Conservation (phyloP, 2,888 invertebrate species). For the Ischnura elegans region DNA sequence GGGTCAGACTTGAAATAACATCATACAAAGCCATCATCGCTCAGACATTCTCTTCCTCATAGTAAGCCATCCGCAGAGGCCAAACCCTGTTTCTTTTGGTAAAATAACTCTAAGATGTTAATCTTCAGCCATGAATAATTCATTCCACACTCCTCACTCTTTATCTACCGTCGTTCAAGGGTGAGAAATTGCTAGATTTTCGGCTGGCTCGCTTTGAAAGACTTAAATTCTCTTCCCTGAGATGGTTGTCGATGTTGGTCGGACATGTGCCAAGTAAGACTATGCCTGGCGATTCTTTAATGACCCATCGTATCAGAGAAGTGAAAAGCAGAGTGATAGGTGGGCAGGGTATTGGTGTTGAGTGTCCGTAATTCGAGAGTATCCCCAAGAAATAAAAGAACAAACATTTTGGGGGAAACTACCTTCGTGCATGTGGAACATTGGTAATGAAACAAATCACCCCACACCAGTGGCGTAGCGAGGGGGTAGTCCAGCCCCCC, state of each 20-base stretch:
- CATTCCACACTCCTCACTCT: neutral
- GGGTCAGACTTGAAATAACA: neutral
- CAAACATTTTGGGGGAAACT: no score
- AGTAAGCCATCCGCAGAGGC: neutral
- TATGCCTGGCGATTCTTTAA: conserved; percentile 4
- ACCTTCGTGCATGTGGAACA: no score
- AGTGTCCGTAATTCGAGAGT: no score
- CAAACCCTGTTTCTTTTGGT: neutral
- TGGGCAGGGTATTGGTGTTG: no score
- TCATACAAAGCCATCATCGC: neutral
- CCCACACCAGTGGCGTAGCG: no score
- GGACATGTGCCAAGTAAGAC: neutral
- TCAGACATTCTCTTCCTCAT: neutral
- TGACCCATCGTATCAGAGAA: neutral
- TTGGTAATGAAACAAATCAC: no score
- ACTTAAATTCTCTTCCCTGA: neutral
- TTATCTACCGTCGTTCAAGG: neutral
- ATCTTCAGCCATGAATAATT: neutral
- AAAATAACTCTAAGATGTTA: conserved; percentile 1
- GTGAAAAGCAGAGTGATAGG: no score
- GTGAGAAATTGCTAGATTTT: conserved; percentile 11
- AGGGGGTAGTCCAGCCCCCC: no score
- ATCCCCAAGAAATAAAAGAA: no score
- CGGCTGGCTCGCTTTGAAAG: neutral
- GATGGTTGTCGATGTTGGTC: neutral